These are phyloP conservation scores for Pangasianodon hypophthalmus DNA, from an alignment of 2,113 vertebrate species.

Conservation along the genomic window DNA sequence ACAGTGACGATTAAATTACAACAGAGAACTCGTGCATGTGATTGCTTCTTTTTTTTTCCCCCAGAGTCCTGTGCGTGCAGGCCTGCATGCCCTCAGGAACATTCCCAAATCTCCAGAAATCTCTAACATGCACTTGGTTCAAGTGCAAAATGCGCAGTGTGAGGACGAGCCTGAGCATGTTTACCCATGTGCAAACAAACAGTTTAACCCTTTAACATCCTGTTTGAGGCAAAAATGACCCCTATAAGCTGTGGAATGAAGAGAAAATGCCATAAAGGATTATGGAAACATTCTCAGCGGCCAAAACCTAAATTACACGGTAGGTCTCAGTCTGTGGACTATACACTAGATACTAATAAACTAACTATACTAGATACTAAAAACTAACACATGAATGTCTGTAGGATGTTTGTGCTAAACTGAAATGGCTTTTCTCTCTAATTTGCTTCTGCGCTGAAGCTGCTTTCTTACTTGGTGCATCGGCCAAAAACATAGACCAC, in stretches of 20 bases:
- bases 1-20: background rate
- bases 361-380: background rate
- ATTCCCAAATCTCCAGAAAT: constrained; percentile 24
- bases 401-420: background rate
- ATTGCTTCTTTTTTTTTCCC: no score
- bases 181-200: background rate
- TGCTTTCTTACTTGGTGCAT: background rate
- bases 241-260: background rate
- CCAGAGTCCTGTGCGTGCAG: constrained; percentile 12
- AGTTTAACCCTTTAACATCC: background rate
- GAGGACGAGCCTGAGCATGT: constrained; percentile 5
- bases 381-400: background rate
- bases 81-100: constrained; percentile 3
- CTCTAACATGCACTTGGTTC: background rate
- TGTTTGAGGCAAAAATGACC: background rate
- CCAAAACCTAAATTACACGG: background rate
- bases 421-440: background rate
- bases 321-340: background rate
- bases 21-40: background rate
- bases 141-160: background rate
- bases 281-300: background rate
- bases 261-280: background rate
- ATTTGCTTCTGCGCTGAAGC: background rate
- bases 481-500: background rate
- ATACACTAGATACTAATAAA: background rate